A percentile compares a stretch with the other conserved stretches of the same genome.
These are phyloP conservation scores for Elymnias hypermnestra DNA, from an alignment of 1,140 invertebrate genomes.

Conservation along the genomic window DNA sequence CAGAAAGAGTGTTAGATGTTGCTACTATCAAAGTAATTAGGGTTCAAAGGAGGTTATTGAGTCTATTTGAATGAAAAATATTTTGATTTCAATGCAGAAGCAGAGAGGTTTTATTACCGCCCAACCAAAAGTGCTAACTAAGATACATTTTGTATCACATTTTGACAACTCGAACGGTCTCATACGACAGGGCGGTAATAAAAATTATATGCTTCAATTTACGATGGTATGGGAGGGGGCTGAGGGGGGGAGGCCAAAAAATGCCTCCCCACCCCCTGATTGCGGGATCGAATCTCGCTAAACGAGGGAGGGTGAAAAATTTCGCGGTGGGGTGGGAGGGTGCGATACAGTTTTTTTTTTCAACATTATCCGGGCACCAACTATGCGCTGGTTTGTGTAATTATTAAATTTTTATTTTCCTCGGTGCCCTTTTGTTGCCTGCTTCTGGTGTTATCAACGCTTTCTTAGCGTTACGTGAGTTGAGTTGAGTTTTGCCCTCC, in stretches of 20 bases:
- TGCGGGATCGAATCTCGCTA: constrained; percentile 74
- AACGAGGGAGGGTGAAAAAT: constrained; percentile 66
- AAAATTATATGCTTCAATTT: constrained; percentile 76
- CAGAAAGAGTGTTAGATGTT: too few relatives aligned
- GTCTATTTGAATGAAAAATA: too few relatives aligned
- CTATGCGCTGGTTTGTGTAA: constrained; percentile 64
- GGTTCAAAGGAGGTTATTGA: too few relatives aligned
- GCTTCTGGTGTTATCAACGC: constrained; percentile 11
- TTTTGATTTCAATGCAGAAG: neutral
- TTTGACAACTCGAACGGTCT: constrained; percentile 53
- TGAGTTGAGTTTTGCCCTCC: neutral
- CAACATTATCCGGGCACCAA: constrained; percentile 66
- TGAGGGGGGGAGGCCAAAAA: constrained; percentile 50
- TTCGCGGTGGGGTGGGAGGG: constrained; percentile 40
- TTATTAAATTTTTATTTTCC: constrained; percentile 62
- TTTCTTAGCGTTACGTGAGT: constrained; percentile 4
- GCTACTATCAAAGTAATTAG: too few relatives aligned
- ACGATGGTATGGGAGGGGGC: constrained; percentile 48
- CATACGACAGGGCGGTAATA: constrained; percentile 69
- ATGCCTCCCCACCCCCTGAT: constrained; percentile 56
- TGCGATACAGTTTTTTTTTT: constrained; percentile 68
- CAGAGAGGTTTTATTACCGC: neutral
- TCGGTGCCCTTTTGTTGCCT: constrained; percentile 25
- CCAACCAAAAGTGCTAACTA: constrained; percentile 15
- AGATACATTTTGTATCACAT: constrained; percentile 24